These are phyloP conservation scores for Stenoptilia bipunctidactyla DNA, from an alignment of 2,888 invertebrate genomes.

Conservation along the genomic window DNA sequence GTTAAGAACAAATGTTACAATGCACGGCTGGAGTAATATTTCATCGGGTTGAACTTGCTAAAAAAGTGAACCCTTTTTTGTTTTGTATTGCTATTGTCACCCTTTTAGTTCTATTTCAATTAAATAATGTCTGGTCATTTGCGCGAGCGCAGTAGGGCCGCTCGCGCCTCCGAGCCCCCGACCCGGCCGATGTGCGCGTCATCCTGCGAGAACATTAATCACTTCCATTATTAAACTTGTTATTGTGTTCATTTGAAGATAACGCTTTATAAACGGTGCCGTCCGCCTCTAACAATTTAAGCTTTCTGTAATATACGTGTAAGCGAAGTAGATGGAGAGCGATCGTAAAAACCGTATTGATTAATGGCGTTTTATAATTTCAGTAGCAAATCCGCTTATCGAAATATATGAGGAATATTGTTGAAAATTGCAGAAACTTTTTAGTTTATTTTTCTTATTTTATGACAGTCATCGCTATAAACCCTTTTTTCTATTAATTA, in stretches of 20 bases:
- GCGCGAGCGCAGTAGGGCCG: slow-evolving; percentile 18
- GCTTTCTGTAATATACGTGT: slow-evolving; percentile 65
- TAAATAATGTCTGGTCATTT: slow-evolving; percentile 72
- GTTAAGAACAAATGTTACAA: slow-evolving; percentile 58
- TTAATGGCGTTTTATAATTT: slow-evolving; percentile 3
- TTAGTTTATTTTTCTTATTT: no score
- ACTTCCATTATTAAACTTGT: slow-evolving; percentile 66
- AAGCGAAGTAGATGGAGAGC: slow-evolving; percentile 43
- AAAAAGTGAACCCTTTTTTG: slow-evolving; percentile 60
- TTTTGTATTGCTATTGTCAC: slow-evolving; percentile 69
- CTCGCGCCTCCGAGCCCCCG: slow-evolving; percentile 44
- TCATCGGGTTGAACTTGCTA: slow-evolving; percentile 45
- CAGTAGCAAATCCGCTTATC: background rate
- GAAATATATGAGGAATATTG: no score
- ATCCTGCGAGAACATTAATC: slow-evolving; percentile 67
- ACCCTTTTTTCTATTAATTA: no score
- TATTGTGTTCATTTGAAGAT: slow-evolving; percentile 69
- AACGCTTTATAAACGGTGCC: slow-evolving; percentile 69
- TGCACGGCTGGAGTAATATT: slow-evolving; percentile 66
- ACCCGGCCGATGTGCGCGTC: slow-evolving; percentile 52
- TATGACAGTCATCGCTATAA: no score
- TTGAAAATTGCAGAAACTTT: no score
- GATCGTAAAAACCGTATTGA: slow-evolving; percentile 28
- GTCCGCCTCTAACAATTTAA: slow-evolving; percentile 62
- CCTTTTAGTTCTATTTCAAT: slow-evolving; percentile 68